A percentile compares a stretch with the other conserved stretches of the same genome.
These are phyloP conservation scores for Diplogasteroides magnus DNA, from an alignment of 1,140 invertebrate genomes.

Conservation along the genomic window DNA sequence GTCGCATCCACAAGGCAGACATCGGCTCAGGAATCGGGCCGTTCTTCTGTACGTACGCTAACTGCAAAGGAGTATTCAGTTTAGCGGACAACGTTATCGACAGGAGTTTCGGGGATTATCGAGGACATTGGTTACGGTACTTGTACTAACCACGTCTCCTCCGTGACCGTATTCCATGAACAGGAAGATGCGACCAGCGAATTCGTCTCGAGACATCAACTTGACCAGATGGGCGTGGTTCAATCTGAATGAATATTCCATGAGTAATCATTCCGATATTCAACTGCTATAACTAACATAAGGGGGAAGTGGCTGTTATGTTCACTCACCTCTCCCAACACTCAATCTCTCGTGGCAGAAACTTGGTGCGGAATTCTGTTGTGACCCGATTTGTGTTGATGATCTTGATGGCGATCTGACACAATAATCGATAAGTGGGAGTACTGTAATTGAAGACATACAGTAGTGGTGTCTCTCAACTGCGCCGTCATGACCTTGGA, in stretches of 20 bases:
- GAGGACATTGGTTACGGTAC: background rate
- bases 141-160: constrained; percentile 12
- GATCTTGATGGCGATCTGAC: constrained; percentile 20
- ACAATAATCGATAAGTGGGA: too few species aligned
- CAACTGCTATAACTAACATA: too few species aligned
- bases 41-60: constrained; percentile 7
- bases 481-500: background rate
- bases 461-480: background rate
- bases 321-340: constrained; percentile 20
- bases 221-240: background rate
- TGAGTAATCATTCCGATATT: background rate
- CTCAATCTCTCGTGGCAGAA: constrained; percentile 26
- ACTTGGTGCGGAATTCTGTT: constrained; percentile 16
- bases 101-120: background rate
- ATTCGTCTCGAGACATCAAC: background rate
- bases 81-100: background rate
- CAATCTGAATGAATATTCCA: too few species aligned
- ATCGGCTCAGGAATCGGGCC: constrained; percentile 2
- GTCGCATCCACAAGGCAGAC: constrained; percentile 12
- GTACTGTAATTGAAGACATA: too few species aligned
- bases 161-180: constrained; percentile 15
- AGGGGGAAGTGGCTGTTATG: too few species aligned
- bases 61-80: background rate
- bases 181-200: constrained; percentile 10
- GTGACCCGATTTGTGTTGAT: constrained; percentile 8